Evolutionary conservation across 1,140 invertebrate genomes (phyloP).

Genomic region (Euschistus heros): DNA sequence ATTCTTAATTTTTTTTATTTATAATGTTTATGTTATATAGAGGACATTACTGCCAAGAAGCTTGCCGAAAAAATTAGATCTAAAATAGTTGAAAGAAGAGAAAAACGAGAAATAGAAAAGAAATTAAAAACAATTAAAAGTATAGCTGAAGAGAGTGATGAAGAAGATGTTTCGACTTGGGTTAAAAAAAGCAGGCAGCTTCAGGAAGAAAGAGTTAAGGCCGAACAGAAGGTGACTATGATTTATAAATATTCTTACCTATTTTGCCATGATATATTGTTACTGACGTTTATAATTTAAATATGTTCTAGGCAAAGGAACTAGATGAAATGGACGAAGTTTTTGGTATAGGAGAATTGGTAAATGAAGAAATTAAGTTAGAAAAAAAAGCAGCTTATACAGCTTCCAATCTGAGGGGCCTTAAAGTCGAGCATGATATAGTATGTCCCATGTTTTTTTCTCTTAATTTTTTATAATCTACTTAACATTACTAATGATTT

Average conservation of each 20-base stretch:
- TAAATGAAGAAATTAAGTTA: slow-evolving; percentile 63
- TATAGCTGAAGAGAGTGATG: slow-evolving; percentile 59
- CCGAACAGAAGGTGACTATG: slow-evolving; percentile 63
- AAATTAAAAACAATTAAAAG: slow-evolving; percentile 56
- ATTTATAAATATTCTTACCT: neutral
- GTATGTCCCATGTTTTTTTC: slow-evolving; percentile 37
- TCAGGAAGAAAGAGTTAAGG: slow-evolving; percentile 64
- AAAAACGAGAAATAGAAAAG: slow-evolving; percentile 69
- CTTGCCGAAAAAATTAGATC: slow-evolving; percentile 71
- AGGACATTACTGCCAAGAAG: slow-evolving; percentile 40
- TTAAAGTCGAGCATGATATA: slow-evolving; percentile 79
- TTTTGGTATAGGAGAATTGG: slow-evolving; percentile 77
- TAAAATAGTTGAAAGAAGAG: slow-evolving; percentile 61
- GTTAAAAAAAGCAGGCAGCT: slow-evolving; percentile 67
- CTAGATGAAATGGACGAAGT: slow-evolving; percentile 90
- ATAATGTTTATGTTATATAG: slow-evolving; percentile 26
- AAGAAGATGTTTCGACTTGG: slow-evolving; percentile 60
- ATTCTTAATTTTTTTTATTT: slow-evolving; percentile 20
- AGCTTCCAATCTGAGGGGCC: slow-evolving; percentile 60
- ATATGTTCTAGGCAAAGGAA: slow-evolving; percentile 60
- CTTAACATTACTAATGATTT: neutral
- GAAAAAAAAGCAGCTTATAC: slow-evolving; percentile 52
- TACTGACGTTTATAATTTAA: neutral
- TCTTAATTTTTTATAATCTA: neutral
- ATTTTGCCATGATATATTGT: neutral